phyloP scores from a whole-genome alignment of 2,888 invertebrate species.

The Macrophya alboannulata region DNA sequence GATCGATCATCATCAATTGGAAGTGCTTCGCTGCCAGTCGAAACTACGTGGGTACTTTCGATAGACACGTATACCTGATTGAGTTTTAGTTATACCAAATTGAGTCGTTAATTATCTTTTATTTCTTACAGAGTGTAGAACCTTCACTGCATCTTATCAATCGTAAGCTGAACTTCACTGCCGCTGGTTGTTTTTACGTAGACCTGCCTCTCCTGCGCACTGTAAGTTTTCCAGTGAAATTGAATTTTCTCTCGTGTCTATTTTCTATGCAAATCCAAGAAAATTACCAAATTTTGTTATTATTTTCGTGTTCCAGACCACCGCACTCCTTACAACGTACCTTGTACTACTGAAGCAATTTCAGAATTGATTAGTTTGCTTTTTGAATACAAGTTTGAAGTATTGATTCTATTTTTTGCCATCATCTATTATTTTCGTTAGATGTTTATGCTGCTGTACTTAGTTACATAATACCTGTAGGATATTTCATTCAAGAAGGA shows the following conservation, averaged over 20 bases:
- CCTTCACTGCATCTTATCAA: slow-evolving; percentile 71
- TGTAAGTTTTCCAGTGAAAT: slow-evolving; percentile 67
- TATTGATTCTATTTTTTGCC: not conserved
- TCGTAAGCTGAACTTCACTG: slow-evolving; percentile 72
- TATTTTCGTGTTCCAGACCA: slow-evolving; percentile 68
- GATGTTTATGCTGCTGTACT: not conserved
- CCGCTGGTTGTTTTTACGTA: slow-evolving; percentile 75
- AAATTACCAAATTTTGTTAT: not conserved
- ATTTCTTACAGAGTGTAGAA: slow-evolving; percentile 60
- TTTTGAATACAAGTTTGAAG: not conserved
- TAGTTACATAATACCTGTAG: not conserved
- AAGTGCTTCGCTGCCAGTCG: slow-evolving; percentile 35
- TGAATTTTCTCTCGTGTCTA: not conserved
- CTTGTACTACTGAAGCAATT: slow-evolving; percentile 75
- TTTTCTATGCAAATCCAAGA: not conserved
- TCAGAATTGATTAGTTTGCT: slow-evolving; percentile 52
- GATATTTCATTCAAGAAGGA: not conserved
- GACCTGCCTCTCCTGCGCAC: slow-evolving; percentile 72
- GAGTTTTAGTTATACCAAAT: not conserved
- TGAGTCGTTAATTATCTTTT: not conserved
- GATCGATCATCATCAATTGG: slow-evolving; percentile 70
- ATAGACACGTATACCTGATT: not conserved
- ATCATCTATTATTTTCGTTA: not conserved
- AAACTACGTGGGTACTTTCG: slow-evolving; percentile 47
- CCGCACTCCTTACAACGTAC: slow-evolving; percentile 72